Percentiles rank a stretch among this genome's conserved stretches.
These are phyloP conservation scores for Galaxias olidus DNA, from an alignment of 2,797 vertebrate species.

Conservation along the genomic window DNA sequence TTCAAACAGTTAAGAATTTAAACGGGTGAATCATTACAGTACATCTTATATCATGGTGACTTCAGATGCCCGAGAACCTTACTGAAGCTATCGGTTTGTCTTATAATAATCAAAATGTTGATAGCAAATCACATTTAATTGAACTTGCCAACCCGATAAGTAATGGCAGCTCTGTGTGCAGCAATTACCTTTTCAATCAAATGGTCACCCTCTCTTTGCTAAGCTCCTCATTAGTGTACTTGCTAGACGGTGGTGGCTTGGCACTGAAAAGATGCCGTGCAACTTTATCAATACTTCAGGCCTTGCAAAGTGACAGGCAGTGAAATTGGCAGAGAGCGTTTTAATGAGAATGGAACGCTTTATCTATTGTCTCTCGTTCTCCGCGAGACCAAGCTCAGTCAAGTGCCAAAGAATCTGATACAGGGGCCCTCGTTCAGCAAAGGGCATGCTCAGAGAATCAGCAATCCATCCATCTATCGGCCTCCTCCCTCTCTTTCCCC, in stretches of 20 bases:
- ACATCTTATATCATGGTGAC: no score
- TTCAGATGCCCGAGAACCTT: no score
- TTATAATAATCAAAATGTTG: not conserved
- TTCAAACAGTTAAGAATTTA: no score
- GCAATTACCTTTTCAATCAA: conserved; percentile 13
- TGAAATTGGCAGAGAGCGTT: conserved; percentile 40
- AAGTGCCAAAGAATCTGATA: conserved; percentile 41
- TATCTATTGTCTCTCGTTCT: conserved; percentile 40
- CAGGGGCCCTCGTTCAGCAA: conserved; percentile 34
- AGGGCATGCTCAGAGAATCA: conserved; percentile 39
- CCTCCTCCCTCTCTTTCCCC: no score
- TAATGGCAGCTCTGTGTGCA: not conserved
- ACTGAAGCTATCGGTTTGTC: no score
- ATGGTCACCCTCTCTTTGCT: conserved; percentile 3
- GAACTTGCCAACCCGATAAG: not conserved
- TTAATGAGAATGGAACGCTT: conserved; percentile 50
- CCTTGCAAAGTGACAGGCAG: conserved; percentile 37
- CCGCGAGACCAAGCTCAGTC: conserved; percentile 18
- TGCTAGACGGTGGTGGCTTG: conserved; percentile 24
- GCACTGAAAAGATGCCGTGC: conserved; percentile 18
- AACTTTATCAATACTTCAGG: conserved; percentile 40
- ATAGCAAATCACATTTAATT: not conserved
- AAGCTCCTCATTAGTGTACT: no score
- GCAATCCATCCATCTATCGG: conserved; percentile 21
- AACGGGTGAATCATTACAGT: no score